Evolutionary conservation across 2,888 invertebrate species (phyloP), one percentile per base, ranked within the genome.

Genomic region (Thyatira batis): DNA sequence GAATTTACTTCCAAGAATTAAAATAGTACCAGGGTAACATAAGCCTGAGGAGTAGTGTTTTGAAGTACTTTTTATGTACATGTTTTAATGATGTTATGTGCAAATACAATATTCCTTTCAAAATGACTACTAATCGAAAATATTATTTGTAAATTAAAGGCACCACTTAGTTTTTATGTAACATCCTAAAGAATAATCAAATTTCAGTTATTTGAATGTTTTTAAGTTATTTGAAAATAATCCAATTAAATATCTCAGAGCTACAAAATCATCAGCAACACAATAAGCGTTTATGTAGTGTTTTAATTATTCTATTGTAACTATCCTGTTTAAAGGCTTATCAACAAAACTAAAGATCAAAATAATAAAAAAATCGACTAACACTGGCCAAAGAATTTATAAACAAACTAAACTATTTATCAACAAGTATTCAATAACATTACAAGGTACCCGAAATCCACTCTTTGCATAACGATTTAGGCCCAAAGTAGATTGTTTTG

Each of bases 251-350:
- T 71, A 67, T 49, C 61, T 67, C 51, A 58, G 73, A 74, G 60
- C 63, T 58, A 67, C 71, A 65, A 76, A 77, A 80, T 80, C 69
- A 77, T 68, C 78, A 73, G 88, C 87, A 88, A 89, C 84, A 58
- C 79, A 89, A 79, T 76, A 88, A 89, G 89, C 89, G 73, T 84
- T 80, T 81, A 73, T 77, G 69, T 80, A 76, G 74, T 27, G 27
- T 73, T 72, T 78, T 77, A 80, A 84, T 82, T 90, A 89, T 84
- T 80, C 83, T 87, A 87, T 79, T 83, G 78, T 83, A 82, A 69
- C 73, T 78, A 79, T 79, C 68, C 67, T 73, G 73, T 76, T 78
- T 50, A 23, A 75, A 78, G 79, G 71, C 76, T 80, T 82, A 83
- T 70, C 63, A 80, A 85, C 81, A 73, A 75, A 80, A 78, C 72